Evolutionary conservation across 2,888 invertebrate species (phyloP), one percentile per base, ranked within the genome.

Genomic region (Drosophila helvetica): DNA sequence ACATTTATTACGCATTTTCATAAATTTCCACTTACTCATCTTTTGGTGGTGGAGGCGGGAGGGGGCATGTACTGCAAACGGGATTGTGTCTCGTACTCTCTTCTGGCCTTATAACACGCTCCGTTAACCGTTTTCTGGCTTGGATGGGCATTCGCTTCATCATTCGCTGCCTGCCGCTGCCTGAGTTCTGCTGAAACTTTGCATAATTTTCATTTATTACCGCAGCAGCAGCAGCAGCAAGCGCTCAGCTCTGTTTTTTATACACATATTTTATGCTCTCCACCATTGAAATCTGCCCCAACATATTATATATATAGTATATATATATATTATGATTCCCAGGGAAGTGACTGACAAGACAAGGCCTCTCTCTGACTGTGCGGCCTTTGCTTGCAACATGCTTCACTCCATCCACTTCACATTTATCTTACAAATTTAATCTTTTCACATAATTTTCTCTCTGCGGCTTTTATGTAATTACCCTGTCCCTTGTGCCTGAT

Each of bases 361-460:
- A 25, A 30, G 65, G 30, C 66, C 70, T 42, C 71, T 43, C 43
- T 42, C 38, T 15, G 38, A 25, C 43, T 38, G 43, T 43, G 10
- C 18, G 43, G 48, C 50, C 33, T 42, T n/a, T n/a, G 38, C 38
- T 38, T n/a, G n/a, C 30, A 48, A 59, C 51, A 51, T 50, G 52
- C 60, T 74, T 82, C 79, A 79, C 65, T 10, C 43, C 48, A 54
- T 30, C 12, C 33, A 33, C 67, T 56, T 56, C 68, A 50, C 38
- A 83, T 86, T 88, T 83, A 83, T 83, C 88, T 88, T 78, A 80
- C 83, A 86, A 83, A 88, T 83, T 83, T 88, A 88, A 83, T 83
- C 83, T 83, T 75, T 87, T 86, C 88, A 88, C 88, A 86, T 83
- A 74, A 83, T 83, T 86, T 88, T 80, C 56, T 22, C 66, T 65